Evolutionary conservation across 2,113 vertebrate species (phyloP), one percentile per base, ranked within the genome.

Genomic region (Tinamus guttatus): DNA sequence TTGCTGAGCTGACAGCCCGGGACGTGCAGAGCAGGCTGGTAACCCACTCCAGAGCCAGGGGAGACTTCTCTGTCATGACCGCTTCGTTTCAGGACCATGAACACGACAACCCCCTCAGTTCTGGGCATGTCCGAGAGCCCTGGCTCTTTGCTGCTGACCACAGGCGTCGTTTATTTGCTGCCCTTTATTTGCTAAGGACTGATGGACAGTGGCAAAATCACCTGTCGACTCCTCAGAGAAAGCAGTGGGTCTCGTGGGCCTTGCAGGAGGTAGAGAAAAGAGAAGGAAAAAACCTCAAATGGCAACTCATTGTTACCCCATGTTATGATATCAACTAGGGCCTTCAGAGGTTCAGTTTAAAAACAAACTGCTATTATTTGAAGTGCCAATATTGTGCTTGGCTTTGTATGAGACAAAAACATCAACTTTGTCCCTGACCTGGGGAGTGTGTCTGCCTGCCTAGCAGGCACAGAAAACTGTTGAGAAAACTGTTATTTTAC

Each of bases 401-500:
- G 93, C 95, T 93, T 76, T 28, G 0, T 79, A 47, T 84, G 81
- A 96, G 74, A 87, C 83, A 93, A 80, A 93, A 93, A 88, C 74
- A 87, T 91, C 68, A 86, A 79, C 80, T 91, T 94, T 70, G 78
- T 89, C 89, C 78, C 91, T 96, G 90, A 93, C 94, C 94, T 96
- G 88, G 77, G 69, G 94, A 96, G 80, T 7, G 2, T 81, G 89
- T 95, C 94, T 93, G 95, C 92, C 84, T 94, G 87, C 90, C 58
- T 96, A 90, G 77, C 93, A 90, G 93, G 88, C 90, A 90, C 90
- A 11, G 2, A 69, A 87, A 58, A 95, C 69, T n/a, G 54, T 96
- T 90, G 95, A 75, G 69, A 96, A 96, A 95, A 95, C 90, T 93
- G 90, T 93, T 90, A 49, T 75, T 88, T 97, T 89, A 79, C 68